Conservation (phyloP, 2,113 vertebrate genomes). For the Jacana jacana region DNA sequence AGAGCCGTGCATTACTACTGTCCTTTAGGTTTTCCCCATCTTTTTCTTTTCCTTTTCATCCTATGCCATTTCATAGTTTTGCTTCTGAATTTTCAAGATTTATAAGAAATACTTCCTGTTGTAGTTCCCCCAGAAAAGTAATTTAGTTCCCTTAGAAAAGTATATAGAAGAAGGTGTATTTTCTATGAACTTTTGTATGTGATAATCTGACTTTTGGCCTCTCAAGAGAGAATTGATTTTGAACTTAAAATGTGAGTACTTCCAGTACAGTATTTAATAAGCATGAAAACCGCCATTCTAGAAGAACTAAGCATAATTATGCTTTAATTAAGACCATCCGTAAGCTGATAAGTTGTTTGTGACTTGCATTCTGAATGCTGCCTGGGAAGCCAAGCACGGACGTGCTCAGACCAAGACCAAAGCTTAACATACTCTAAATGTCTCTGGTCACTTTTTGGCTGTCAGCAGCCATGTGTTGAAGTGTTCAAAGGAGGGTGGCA, state of each 20-base stretch:
- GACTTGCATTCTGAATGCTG: neutral
- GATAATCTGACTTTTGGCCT: neutral
- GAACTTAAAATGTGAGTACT: neutral
- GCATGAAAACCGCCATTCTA: neutral
- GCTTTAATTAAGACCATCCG: neutral
- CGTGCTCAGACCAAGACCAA: neutral
- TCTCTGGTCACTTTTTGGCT: neutral
- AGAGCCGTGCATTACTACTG: neutral
- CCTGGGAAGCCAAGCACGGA: neutral
- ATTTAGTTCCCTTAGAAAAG: neutral
- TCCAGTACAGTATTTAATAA: neutral
- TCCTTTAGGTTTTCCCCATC: neutral
- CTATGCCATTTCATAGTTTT: neutral
- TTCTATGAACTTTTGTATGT: neutral
- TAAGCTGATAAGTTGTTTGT: neutral
- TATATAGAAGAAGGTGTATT: neutral
- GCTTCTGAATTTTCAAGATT: neutral
- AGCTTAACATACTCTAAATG: neutral
- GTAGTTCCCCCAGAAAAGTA: neutral
- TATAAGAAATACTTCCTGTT: neutral
- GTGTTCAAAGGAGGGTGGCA: neutral
- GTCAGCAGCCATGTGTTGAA: neutral
- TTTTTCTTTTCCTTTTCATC: neutral
- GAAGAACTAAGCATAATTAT: neutral
- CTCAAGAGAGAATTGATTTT: neutral